These are phyloP conservation scores for Chelonus insularis DNA, from an alignment of 1,140 invertebrate species.

Conservation along the genomic window DNA sequence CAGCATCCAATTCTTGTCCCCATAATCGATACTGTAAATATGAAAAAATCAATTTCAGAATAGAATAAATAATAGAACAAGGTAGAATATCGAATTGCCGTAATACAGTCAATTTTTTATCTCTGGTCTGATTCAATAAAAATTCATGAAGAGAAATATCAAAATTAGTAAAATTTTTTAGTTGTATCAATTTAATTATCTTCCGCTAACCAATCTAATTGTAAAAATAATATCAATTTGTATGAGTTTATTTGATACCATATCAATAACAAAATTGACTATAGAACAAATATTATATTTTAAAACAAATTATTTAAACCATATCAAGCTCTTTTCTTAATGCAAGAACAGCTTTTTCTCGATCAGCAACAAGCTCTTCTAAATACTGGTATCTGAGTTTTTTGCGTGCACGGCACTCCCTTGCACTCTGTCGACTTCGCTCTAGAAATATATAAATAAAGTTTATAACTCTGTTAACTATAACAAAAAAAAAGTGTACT, in stretches of 20 bases:
- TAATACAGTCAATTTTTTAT: too few relatives aligned
- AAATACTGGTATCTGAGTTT: constrained; percentile 97
- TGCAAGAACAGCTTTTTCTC: constrained; percentile 91
- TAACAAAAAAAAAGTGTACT: background rate
- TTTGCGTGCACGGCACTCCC: constrained; percentile 95
- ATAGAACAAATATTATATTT: too few relatives aligned
- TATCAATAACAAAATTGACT: background rate
- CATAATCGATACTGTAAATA: constrained; percentile 77
- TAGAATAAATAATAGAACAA: too few relatives aligned
- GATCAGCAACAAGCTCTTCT: constrained; percentile 90
- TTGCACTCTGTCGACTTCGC: constrained; percentile 92
- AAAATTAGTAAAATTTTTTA: too few relatives aligned
- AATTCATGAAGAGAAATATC: constrained; percentile 1
- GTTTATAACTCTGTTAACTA: background rate
- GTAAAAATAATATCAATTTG: too few relatives aligned
- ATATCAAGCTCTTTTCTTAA: constrained; percentile 90
- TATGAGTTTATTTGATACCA: too few relatives aligned
- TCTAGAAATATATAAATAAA: constrained; percentile 66
- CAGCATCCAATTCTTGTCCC: constrained; percentile 78
- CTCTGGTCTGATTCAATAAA: too few relatives aligned
- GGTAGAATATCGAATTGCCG: background rate
- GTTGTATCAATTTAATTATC: too few relatives aligned
- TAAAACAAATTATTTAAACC: too few relatives aligned
- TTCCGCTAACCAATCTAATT: too few relatives aligned
- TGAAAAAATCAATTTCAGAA: too few relatives aligned